Base-by-base conservation (phyloP, 2,888 invertebrate genomes). In the Embidobia sp. region DNA sequence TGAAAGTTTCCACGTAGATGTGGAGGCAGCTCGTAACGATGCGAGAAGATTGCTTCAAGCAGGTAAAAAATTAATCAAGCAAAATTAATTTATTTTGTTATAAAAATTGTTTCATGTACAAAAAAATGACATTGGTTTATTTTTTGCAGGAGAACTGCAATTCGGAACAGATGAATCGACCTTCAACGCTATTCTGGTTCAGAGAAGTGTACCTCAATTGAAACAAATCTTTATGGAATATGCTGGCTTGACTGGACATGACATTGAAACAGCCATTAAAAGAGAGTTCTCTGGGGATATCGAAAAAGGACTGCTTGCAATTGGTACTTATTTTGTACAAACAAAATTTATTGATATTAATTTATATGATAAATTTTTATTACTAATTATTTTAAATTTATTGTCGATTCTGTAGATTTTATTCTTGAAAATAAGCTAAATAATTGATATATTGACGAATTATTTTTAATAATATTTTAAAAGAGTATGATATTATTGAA, bases 261-360 rank as follows among this genome's bases (percentile, higher is more conserved):
- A 96, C 85, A 94, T 97, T 83, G 96, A 96, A 87, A 92, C 94
- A 26, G 92, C 96, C 13, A 96, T 97, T 90, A 95, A 95, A 90
- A 94, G 94, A 80, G 97, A 97, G 90, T 96, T 97, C 91, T 96
- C 96, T 78, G 97, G 97, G 80, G 94, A 94, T 85, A 91, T 97
- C 61, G 94, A 96, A 88, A 94, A 95, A 88, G 97, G 96, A 82
- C 93, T 97, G 88, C 92, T 97, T 75, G 96, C 96, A 85, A 96
- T 97, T 84, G 96, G 97, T 97, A 90, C 44, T 18, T 18, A 35
- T 35, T 27, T 27, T 27, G 27, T 29, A 29, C n/a, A n/a, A n/a
- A n/a, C n/a, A n/a, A n/a, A n/a, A n/a, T n/a, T n/a, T n/a, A n/a
- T n/a, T n/a, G n/a, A n/a, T n/a, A n/a, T n/a, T n/a, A n/a, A n/a